Conservation (phyloP, 1,140 invertebrate species). For the Ceratosolen solmsi region DNA sequence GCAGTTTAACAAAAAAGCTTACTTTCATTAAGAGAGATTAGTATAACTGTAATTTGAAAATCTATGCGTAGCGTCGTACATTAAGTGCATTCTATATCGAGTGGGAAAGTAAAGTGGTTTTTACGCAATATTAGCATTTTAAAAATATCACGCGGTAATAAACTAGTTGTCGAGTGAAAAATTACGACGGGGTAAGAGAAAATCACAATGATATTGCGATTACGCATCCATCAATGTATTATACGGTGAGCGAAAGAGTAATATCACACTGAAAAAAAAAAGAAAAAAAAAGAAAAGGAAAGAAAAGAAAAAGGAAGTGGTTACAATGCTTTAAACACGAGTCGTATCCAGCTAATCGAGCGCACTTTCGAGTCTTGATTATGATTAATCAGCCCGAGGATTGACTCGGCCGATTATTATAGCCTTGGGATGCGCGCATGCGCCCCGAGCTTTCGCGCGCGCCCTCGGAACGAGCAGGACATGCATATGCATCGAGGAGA, state of each 20-base stretch:
- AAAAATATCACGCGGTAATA: neutral
- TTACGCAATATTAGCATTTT: too few species aligned
- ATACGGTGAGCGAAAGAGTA: neutral
- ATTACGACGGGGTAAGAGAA: neutral
- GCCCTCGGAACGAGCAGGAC: too few species aligned
- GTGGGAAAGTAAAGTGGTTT: too few species aligned
- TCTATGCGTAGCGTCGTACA: too few species aligned
- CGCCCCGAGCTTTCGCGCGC: neutral
- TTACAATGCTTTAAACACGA: slow-evolving; percentile 15
- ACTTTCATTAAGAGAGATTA: too few species aligned
- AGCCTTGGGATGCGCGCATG: neutral
- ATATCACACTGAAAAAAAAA: neutral
- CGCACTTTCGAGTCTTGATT: slow-evolving; percentile 32
- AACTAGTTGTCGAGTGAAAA: slow-evolving; percentile 33
- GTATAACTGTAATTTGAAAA: too few species aligned
- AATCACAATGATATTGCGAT: neutral
- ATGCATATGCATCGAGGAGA: slow-evolving; percentile 21
- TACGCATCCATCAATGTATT: slow-evolving; percentile 29
- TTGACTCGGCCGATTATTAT: slow-evolving; percentile 15
- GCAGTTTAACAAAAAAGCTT: too few species aligned
- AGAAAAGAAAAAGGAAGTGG: neutral
- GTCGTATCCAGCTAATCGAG: slow-evolving; percentile 24
- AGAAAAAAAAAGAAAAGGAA: neutral
- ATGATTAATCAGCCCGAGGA: slow-evolving; percentile 46
- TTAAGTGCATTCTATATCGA: too few species aligned